A percentile compares a stretch with the other conserved stretches of the same genome.
Conservation (phyloP, 2,797 vertebrate genomes). For the Florisuga fusca region DNA sequence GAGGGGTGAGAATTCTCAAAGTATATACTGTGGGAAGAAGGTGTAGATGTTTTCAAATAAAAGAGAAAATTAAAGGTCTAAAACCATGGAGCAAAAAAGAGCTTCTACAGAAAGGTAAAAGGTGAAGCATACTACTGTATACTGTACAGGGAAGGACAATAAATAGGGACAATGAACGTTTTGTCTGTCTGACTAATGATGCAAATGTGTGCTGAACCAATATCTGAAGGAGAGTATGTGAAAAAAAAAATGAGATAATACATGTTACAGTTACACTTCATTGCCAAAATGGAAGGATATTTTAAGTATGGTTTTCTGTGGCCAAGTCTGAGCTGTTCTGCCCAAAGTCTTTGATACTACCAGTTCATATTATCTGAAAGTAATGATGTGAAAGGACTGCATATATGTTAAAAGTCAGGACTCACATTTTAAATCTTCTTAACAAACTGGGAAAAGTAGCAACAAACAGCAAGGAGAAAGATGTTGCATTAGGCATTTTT, state of each 20-base stretch:
- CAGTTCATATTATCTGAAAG: neutral
- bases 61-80: neutral
- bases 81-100: neutral
- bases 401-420: neutral
- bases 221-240: neutral
- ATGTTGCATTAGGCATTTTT: neutral
- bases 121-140: neutral
- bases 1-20: neutral
- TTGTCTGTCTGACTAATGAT: neutral
- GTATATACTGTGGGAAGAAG: neutral
- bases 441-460: neutral
- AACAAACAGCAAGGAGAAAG: neutral
- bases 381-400: neutral
- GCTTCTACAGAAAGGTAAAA: neutral
- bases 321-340: neutral
- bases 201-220: neutral
- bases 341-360: neutral
- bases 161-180: neutral
- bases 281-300: neutral
- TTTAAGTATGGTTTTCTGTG: neutral
- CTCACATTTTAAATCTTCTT: neutral
- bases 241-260: neutral
- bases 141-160: neutral
- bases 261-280: neutral
- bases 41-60: neutral